Percentiles rank a stretch among this genome's conserved stretches.
Conservation (phyloP, 2,888 invertebrate genomes). For the Eupithecia exiguata region DNA sequence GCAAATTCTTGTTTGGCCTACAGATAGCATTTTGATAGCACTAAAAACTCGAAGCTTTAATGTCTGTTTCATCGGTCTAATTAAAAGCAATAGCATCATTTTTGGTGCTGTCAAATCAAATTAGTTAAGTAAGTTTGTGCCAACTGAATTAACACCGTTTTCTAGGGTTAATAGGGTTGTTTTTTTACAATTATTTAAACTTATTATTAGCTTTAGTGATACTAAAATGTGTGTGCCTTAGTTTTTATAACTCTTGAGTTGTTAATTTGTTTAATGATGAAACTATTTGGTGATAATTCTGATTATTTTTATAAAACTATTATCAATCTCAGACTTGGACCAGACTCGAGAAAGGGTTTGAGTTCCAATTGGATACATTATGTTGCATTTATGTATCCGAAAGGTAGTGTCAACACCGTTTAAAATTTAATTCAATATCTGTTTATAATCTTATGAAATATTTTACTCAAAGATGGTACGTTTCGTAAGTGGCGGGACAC, state of each 20-base stretch:
- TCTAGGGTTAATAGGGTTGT: not conserved
- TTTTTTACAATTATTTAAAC: not conserved
- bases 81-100: not conserved
- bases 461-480: not conserved
- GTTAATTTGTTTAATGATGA: not conserved
- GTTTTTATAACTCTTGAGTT: not conserved
- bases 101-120: not conserved
- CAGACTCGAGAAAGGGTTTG: not conserved
- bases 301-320: not conserved
- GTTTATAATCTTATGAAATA: not conserved
- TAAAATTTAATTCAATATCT: not conserved
- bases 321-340: not conserved
- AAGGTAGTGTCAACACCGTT: not conserved
- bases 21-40: not conserved
- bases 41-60: not conserved
- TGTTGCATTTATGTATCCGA: not conserved
- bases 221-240: not conserved
- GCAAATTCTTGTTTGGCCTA: not conserved
- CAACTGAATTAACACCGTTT: not conserved
- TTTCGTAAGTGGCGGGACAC: not conserved
- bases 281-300: not conserved
- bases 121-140: not conserved
- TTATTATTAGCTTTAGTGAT: not conserved
- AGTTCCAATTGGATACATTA: not conserved
- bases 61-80: not conserved